Percentiles rank a stretch among this genome's conserved stretches.
phyloP scores from a whole-genome alignment of 2,113 vertebrate species.

The Aplodontia rufa region DNA sequence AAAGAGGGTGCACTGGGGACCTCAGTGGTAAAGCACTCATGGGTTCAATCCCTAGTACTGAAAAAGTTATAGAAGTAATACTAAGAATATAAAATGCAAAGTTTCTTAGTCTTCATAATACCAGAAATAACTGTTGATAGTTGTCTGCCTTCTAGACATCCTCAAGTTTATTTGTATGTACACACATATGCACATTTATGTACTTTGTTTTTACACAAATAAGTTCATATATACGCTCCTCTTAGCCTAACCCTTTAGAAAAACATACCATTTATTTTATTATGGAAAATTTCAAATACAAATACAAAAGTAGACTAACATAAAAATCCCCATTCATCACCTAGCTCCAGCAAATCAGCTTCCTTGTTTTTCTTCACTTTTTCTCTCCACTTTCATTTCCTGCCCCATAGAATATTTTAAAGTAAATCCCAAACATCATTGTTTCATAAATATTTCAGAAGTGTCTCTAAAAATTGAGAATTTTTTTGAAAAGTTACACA shows the following conservation, averaged over 20 bases:
- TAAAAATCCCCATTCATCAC: not conserved
- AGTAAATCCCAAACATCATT: not conserved
- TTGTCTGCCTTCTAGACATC: not conserved
- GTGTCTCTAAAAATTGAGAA: not conserved
- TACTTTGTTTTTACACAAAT: not conserved
- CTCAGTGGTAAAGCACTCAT: too few relatives aligned
- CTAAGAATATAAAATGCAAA: constrained; percentile 20
- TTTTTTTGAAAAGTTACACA: not conserved
- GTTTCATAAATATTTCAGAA: not conserved
- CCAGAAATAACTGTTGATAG: not conserved
- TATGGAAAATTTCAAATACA: not conserved
- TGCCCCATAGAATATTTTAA: not conserved
- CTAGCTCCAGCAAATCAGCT: not conserved
- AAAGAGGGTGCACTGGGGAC: too few relatives aligned
- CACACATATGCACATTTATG: not conserved
- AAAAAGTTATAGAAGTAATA: not conserved
- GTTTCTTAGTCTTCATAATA: not conserved
- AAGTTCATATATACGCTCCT: not conserved
- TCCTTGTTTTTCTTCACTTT: not conserved
- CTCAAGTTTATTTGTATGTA: not conserved
- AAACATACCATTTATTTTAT: not conserved
- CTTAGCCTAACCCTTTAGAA: not conserved
- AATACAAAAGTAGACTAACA: not conserved
- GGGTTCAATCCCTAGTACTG: too few relatives aligned
- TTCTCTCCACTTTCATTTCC: not conserved